phyloP scores from a whole-genome alignment of 2,888 invertebrate genomes.

The Copidosoma aretas region DNA sequence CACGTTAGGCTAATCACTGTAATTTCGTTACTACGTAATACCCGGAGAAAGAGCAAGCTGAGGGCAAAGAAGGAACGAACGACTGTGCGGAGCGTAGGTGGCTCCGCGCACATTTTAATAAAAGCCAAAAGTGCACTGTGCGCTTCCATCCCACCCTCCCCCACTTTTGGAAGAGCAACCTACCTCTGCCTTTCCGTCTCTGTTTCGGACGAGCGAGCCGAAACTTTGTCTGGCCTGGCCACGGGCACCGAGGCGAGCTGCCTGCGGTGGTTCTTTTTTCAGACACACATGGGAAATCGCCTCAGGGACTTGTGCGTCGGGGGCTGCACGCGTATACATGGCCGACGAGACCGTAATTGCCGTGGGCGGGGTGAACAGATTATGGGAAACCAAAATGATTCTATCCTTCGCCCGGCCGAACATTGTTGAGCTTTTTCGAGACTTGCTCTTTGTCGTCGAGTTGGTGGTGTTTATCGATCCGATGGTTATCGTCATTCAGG shows the following conservation, averaged over 20 bases:
- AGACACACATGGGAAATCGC: conserved; percentile 56
- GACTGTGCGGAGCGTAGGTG: conserved; percentile 1
- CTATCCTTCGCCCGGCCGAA: conserved; percentile 38
- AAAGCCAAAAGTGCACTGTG: conserved; percentile 10
- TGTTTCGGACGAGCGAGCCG: conserved; percentile 8
- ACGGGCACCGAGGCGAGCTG: conserved; percentile 17
- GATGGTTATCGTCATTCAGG: conserved; percentile 9
- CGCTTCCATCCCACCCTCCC: not conserved
- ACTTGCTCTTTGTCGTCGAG: not conserved
- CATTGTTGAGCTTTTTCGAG: conserved; percentile 1
- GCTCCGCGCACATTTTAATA: conserved; percentile 34
- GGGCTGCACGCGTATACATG: conserved; percentile 7
- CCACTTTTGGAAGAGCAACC: too few relatives aligned
- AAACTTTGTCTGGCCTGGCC: conserved; percentile 17
- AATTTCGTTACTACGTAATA: conserved; percentile 29
- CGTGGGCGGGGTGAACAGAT: conserved; percentile 51
- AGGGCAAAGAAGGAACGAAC: conserved; percentile 9
- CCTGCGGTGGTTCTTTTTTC: not conserved
- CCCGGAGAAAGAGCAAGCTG: conserved; percentile 22
- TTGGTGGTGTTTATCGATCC: not conserved
- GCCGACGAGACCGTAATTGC: conserved; percentile 56
- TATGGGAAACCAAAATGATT: conserved; percentile 58
- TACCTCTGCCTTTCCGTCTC: not conserved
- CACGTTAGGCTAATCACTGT: conserved; percentile 37
- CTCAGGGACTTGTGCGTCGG: conserved; percentile 38